A percentile compares a stretch with the other conserved stretches of the same genome.
Conservation (phyloP, 2,888 invertebrate genomes). For the Eupithecia exiguata region DNA sequence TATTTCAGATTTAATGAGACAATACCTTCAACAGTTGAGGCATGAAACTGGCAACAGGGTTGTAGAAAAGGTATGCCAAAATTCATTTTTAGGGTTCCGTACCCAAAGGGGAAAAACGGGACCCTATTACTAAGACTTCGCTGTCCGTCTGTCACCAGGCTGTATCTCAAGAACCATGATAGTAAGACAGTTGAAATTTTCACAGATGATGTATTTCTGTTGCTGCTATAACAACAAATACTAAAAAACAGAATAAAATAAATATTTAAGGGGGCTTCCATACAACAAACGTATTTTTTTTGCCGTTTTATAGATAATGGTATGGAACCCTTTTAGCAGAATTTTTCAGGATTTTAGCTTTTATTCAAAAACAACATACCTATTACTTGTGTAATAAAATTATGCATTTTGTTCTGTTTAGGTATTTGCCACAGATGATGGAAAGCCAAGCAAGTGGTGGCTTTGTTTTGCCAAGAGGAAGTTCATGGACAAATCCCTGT, state of each 20-base stretch:
- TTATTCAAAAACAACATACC: not conserved
- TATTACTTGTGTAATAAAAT: not conserved
- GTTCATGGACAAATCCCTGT: conserved; percentile 99
- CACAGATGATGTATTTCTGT: no score
- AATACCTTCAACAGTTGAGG: conserved; percentile 96
- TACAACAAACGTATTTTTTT: no score
- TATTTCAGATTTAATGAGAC: conserved; percentile 92
- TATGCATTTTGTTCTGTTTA: conserved; percentile 44
- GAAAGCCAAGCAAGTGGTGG: conserved; percentile 99
- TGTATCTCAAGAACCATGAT: no score
- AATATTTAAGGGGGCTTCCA: no score
- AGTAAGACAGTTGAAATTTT: no score
- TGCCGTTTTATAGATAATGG: no score
- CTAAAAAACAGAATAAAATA: no score
- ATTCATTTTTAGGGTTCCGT: no score
- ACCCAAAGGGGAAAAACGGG: no score
- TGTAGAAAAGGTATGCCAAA: conserved; percentile 89
- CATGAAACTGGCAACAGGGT: conserved; percentile 97
- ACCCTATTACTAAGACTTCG: no score
- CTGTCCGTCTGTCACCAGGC: no score
- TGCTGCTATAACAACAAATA: no score
- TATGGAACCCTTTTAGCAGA: not conserved
- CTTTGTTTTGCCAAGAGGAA: conserved; percentile 99
- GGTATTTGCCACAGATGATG: conserved; percentile 93
- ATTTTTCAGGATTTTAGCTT: not conserved